phyloP scores from a whole-genome alignment of 2,113 vertebrate species.

The Chaetodon auriga region DNA sequence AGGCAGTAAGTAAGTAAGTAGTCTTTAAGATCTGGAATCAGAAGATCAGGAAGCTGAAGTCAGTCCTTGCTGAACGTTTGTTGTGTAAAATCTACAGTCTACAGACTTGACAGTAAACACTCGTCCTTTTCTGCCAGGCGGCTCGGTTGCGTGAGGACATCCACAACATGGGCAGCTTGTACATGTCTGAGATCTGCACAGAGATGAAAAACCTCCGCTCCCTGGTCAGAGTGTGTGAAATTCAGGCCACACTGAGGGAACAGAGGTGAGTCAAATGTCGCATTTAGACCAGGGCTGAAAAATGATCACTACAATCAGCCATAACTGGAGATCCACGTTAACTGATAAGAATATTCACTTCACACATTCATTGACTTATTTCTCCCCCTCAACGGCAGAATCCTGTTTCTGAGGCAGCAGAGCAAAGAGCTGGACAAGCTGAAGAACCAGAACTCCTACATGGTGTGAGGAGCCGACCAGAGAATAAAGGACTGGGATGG shows the following conservation, averaged over 20 bases:
- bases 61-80: neutral
- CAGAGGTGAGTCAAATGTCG: conserved; percentile 88
- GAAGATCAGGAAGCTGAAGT: neutral
- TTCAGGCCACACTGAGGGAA: conserved; percentile 98
- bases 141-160: conserved; percentile 95
- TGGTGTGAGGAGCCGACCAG: conserved; percentile 91
- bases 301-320: too few relatives aligned
- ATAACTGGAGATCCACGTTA: neutral
- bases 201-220: conserved; percentile 99
- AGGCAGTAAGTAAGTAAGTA: neutral
- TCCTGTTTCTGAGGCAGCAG: conserved; percentile 99
- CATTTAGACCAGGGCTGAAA: neutral
- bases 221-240: conserved; percentile 98
- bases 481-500: conserved; percentile 80
- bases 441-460: conserved; percentile 99
- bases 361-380: neutral
- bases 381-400: conserved; percentile 83
- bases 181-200: conserved; percentile 99
- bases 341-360: neutral
- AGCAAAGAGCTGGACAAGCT: conserved; percentile 99
- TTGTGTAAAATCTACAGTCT: neutral
- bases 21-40: neutral
- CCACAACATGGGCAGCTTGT: conserved; percentile 97
- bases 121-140: conserved; percentile 81
- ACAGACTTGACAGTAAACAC: neutral